Percentiles rank a stretch among this genome's conserved stretches.
These are phyloP conservation scores for Ardeotis arabs DNA, from an alignment of 2,113 vertebrate genomes.

Conservation along the genomic window DNA sequence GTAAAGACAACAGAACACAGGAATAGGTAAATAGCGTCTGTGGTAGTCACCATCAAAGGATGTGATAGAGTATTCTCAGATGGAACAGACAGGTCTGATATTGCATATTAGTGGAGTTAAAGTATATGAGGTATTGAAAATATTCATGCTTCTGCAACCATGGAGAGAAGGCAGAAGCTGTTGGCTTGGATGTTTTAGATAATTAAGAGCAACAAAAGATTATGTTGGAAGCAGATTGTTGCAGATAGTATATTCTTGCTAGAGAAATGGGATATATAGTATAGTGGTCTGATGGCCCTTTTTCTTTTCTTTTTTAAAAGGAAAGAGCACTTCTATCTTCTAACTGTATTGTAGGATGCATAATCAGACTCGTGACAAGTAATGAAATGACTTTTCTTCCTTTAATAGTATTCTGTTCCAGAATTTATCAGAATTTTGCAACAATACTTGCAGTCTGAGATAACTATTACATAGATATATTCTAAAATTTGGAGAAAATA, in stretches of 20 bases:
- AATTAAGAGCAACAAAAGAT: constrained; percentile 65
- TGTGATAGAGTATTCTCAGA: constrained; percentile 24
- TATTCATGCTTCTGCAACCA: constrained; percentile 43
- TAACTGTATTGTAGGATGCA: constrained; percentile 34
- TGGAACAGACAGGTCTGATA: constrained; percentile 54
- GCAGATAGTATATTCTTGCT: constrained; percentile 4
- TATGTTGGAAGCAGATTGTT: constrained; percentile 38
- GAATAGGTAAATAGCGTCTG: constrained; percentile 26
- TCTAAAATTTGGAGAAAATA: constrained; percentile 52
- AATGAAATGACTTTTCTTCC: constrained; percentile 26
- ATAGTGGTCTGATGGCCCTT: constrained; percentile 6
- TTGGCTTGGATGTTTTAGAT: constrained; percentile 47
- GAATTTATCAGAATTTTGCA: constrained; percentile 44
- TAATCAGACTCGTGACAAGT: constrained; percentile 39
- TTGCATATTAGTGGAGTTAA: constrained; percentile 45
- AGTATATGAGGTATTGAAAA: constrained; percentile 57
- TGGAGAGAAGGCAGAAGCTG: constrained; percentile 16
- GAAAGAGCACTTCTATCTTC: constrained; percentile 17
- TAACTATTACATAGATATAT: not conserved
- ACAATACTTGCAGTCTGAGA: not conserved
- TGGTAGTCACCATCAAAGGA: constrained; percentile 19
- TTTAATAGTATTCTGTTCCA: constrained; percentile 13
- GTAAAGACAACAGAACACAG: constrained; percentile 48
- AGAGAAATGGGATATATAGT: constrained; percentile 1
- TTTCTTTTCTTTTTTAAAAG: constrained; percentile 32